Evolutionary conservation across 1,140 invertebrate species (phyloP).

Genomic region (Heliconius hewitsoni): DNA sequence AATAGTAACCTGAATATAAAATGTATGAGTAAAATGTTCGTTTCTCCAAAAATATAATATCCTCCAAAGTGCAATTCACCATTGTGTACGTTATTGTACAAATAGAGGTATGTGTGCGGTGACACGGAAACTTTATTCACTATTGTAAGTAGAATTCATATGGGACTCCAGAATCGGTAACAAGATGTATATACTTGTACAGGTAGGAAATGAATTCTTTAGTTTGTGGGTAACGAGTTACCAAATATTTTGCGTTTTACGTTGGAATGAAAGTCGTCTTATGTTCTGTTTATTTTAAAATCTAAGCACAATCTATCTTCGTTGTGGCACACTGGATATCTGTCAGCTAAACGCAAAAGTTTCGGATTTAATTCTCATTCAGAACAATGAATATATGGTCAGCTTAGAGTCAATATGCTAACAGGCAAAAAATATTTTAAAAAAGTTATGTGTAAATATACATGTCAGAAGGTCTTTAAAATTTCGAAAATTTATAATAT

Average conservation of each 20-base stretch:
- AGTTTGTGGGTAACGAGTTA: background rate
- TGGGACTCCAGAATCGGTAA: constrained; percentile 15
- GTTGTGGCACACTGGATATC: too few species aligned
- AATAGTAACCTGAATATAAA: background rate
- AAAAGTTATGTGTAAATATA: too few species aligned
- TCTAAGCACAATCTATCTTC: background rate
- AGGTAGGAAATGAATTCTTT: background rate
- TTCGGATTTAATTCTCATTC: too few species aligned
- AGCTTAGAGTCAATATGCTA: too few species aligned
- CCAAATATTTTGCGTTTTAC: background rate
- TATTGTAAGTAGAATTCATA: constrained; percentile 16
- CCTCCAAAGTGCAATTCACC: background rate
- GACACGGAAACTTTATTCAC: constrained; percentile 28
- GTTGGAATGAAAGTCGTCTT: background rate
- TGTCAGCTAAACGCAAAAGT: too few species aligned
- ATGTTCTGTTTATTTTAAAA: background rate
- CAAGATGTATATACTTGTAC: background rate
- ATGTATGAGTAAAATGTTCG: background rate
- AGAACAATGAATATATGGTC: too few species aligned
- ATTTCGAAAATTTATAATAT: too few species aligned
- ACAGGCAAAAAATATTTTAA: too few species aligned
- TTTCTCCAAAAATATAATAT: constrained; percentile 9
- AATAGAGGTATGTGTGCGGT: constrained; percentile 26
- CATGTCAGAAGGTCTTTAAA: too few species aligned
- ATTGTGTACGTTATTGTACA: constrained; percentile 8